A percentile compares a stretch with the other conserved stretches of the same genome.
Conservation (phyloP, 2,888 invertebrate genomes). For the Latheticus oryzae region DNA sequence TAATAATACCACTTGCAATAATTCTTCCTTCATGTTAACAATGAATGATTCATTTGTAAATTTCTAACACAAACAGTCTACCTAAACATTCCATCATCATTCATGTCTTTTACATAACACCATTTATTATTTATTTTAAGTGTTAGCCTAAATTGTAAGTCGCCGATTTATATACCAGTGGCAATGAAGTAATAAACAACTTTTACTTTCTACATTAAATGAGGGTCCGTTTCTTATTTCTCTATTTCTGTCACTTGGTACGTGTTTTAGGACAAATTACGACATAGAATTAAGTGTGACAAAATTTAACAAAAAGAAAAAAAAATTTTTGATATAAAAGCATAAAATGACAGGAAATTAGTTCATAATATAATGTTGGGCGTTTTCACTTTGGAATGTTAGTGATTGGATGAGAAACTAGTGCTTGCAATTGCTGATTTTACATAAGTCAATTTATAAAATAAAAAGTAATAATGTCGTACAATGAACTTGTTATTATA, state of each 20-base stretch:
- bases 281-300: constrained; percentile 17
- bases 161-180: constrained; percentile 42
- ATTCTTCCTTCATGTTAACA: no score
- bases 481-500: constrained; percentile 37
- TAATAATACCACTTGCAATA: no score
- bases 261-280: constrained; percentile 31
- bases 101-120: constrained; percentile 11
- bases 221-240: constrained; percentile 32
- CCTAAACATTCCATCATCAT: constrained; percentile 11
- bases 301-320: no score
- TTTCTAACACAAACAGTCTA: constrained; percentile 5
- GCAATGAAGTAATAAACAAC: constrained; percentile 53
- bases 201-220: constrained; percentile 49
- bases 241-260: constrained; percentile 20
- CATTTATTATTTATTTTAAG: constrained; percentile 33
- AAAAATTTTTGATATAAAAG: constrained; percentile 2
- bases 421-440: constrained; percentile 23
- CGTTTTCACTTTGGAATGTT: constrained; percentile 23
- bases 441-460: constrained; percentile 28
- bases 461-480: constrained; percentile 19
- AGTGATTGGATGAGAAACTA: constrained; percentile 25
- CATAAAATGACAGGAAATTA: constrained; percentile 1
- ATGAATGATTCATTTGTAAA: no score
- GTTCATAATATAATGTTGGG: constrained; percentile 20
- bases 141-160: constrained; percentile 32